These are phyloP conservation scores for Monopterus albus DNA, from an alignment of 2,113 vertebrate genomes.

Conservation along the genomic window DNA sequence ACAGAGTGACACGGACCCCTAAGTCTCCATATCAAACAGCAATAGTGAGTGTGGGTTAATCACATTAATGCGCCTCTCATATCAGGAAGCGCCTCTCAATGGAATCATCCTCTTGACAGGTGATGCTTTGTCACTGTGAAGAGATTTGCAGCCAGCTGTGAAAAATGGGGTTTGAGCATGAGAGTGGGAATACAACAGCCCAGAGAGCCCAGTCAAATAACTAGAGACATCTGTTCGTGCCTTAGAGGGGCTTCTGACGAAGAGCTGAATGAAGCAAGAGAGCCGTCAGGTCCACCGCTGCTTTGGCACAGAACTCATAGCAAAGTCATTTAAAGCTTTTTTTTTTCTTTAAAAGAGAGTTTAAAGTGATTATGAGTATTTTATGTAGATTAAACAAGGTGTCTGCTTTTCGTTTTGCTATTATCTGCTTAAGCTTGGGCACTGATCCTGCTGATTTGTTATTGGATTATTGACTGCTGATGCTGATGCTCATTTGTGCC, in stretches of 20 bases:
- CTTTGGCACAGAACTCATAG: slow-evolving; percentile 16
- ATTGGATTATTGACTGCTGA: slow-evolving; percentile 6
- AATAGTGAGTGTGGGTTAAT: slow-evolving; percentile 73
- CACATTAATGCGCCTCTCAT: slow-evolving; percentile 74
- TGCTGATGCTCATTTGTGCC: background rate
- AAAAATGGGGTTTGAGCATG: slow-evolving; percentile 8
- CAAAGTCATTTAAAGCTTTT: slow-evolving; percentile 20
- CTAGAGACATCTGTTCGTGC: slow-evolving; percentile 53
- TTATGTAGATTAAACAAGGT: slow-evolving; percentile 32
- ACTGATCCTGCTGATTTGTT: slow-evolving; percentile 16
- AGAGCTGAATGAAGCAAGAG: slow-evolving; percentile 35
- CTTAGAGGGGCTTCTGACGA: slow-evolving; percentile 51
- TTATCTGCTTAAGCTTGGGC: slow-evolving; percentile 6
- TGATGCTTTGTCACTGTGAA: slow-evolving; percentile 60
- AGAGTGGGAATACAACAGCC: slow-evolving; percentile 39
- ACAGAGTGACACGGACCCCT: slow-evolving; percentile 48
- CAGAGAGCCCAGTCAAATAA: slow-evolving; percentile 53
- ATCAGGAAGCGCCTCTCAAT: slow-evolving; percentile 71
- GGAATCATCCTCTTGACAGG: slow-evolving; percentile 73
- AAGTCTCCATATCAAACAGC: slow-evolving; percentile 59
- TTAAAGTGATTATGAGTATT: slow-evolving; percentile 26
- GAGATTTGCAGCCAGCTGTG: slow-evolving; percentile 58
- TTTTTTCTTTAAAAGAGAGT: background rate
- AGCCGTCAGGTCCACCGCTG: background rate
- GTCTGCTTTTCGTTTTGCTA: slow-evolving; percentile 1